Conservation (phyloP, 2,113 vertebrate genomes). For the Nipponia nippon region DNA sequence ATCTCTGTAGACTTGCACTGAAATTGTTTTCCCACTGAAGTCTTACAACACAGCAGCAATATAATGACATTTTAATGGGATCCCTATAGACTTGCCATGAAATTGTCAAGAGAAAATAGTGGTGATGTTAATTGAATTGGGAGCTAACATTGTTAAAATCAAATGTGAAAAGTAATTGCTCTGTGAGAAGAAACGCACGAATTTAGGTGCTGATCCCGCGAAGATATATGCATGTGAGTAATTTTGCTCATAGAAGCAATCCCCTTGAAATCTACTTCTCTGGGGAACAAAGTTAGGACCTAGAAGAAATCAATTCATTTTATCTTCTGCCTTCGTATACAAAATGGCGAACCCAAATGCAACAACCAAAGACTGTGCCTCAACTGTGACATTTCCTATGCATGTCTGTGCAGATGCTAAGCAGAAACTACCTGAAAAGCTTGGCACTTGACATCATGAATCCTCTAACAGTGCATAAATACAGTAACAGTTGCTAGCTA, state of each 20-base stretch:
- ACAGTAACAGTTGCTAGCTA: background rate
- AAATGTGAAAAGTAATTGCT: conserved; percentile 41
- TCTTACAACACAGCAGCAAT: conserved; percentile 44
- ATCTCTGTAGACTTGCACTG: conserved; percentile 52
- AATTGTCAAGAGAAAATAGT: conserved; percentile 66
- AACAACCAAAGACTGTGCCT: background rate
- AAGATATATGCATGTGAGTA: background rate
- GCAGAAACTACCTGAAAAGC: conserved; percentile 1
- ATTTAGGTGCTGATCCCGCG: background rate
- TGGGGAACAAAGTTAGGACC: background rate
- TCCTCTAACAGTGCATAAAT: background rate
- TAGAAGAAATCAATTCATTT: background rate
- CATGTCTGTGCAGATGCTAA: background rate
- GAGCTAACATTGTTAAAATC: conserved; percentile 37
- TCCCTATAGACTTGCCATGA: conserved; percentile 49
- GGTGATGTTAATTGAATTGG: conserved; percentile 59
- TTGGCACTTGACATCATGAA: background rate
- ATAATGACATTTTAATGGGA: conserved; percentile 68
- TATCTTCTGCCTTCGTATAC: background rate
- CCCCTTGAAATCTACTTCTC: background rate
- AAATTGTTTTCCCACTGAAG: conserved; percentile 61
- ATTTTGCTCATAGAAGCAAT: background rate
- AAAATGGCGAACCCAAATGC: background rate
- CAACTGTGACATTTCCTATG: background rate
- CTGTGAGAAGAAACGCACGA: background rate